These are phyloP conservation scores for Campoletis raptor DNA, from an alignment of 2,888 invertebrate genomes.

Conservation along the genomic window DNA sequence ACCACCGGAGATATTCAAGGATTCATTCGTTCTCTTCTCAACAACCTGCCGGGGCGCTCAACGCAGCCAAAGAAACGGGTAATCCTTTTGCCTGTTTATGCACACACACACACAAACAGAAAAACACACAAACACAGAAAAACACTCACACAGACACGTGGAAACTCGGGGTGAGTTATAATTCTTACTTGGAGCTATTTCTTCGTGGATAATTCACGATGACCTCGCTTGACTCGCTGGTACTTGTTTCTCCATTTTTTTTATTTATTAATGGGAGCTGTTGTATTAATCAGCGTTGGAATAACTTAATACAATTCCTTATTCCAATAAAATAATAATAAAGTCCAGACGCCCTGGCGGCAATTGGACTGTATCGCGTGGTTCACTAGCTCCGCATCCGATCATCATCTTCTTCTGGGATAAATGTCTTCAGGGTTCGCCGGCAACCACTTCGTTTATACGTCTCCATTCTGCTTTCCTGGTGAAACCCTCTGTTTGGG, in stretches of 20 bases:
- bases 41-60: conserved; percentile 61
- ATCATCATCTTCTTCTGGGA: conserved; percentile 12
- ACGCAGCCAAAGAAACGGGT: conserved; percentile 55
- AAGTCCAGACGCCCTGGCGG: background rate
- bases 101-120: background rate
- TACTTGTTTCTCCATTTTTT: conserved; percentile 4
- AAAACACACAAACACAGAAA: background rate
- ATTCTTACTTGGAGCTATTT: conserved; percentile 50
- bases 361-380: conserved; percentile 39
- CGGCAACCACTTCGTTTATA: conserved; percentile 28
- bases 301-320: conserved; percentile 12
- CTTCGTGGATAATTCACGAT: conserved; percentile 46
- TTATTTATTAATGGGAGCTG: conserved; percentile 1
- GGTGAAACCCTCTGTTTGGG: no score
- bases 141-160: background rate
- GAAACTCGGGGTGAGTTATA: conserved; percentile 26
- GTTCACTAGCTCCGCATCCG: conserved; percentile 39
- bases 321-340: background rate
- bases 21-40: conserved; percentile 68
- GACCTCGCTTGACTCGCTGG: conserved; percentile 26
- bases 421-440: conserved; percentile 22
- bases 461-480: conserved; percentile 44
- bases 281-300: conserved; percentile 47
- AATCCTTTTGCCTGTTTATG: conserved; percentile 47
- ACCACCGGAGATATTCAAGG: conserved; percentile 50